Conservation (phyloP, 1,140 invertebrate species). For the Glomeris maerens region DNA sequence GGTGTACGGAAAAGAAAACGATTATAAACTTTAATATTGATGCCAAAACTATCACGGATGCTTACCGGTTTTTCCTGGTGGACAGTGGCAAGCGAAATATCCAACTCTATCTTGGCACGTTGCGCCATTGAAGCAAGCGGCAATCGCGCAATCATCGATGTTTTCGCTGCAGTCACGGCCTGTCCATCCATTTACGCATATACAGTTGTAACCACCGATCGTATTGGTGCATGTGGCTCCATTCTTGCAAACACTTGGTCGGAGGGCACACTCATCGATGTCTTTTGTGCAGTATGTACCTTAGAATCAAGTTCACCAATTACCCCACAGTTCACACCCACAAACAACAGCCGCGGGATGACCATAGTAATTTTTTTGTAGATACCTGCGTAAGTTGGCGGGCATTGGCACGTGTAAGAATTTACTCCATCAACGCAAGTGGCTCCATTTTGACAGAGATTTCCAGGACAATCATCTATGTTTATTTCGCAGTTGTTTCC, state of each 20-base stretch:
- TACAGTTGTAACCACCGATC: constrained; percentile 77
- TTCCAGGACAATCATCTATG: constrained; percentile 75
- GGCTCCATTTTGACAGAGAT: constrained; percentile 78
- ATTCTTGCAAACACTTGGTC: constrained; percentile 75
- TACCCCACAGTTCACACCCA: not conserved
- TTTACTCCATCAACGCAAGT: constrained; percentile 77
- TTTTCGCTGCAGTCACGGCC: constrained; percentile 80
- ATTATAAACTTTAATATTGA: too few species aligned
- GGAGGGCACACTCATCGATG: constrained; percentile 34
- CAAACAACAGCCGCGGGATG: not conserved
- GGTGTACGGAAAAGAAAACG: constrained; percentile 3
- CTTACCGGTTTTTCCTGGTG: constrained; percentile 80
- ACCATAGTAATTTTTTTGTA: constrained; percentile 24
- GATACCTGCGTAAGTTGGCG: constrained; percentile 69
- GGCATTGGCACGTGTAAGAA: constrained; percentile 73
- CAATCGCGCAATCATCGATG: constrained; percentile 82
- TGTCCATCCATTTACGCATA: constrained; percentile 91
- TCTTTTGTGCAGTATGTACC: constrained; percentile 41
- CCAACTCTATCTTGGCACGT: constrained; percentile 91
- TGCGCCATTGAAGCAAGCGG: constrained; percentile 89
- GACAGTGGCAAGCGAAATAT: constrained; percentile 88
- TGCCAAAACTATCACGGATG: not conserved
- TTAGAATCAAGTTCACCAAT: too few species aligned
- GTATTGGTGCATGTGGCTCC: constrained; percentile 88
- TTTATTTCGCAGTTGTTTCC: constrained; percentile 61